Percentiles rank a stretch among this genome's conserved stretches.
Evolutionary conservation across 1,140 invertebrate genomes (phyloP).

Genomic region (Delia radicum): DNA sequence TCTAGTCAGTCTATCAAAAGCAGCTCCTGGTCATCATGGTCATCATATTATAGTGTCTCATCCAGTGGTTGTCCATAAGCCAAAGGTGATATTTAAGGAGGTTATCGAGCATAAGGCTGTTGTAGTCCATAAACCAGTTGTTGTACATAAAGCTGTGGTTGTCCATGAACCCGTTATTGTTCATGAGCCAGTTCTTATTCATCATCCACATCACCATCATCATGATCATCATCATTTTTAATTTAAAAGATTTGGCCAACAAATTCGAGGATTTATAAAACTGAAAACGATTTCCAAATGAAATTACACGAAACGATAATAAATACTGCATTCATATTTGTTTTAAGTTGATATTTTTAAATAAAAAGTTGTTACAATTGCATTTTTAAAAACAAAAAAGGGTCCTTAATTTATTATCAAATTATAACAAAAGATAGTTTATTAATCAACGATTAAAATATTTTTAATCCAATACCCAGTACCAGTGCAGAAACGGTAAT

Average conservation of each 20-base stretch:
- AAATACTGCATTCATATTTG: no score
- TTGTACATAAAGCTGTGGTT: neutral
- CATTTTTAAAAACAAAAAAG: no score
- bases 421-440: no score
- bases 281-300: neutral
- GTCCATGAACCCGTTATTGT: slow-evolving; percentile 14
- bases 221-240: neutral
- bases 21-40: slow-evolving; percentile 22
- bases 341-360: neutral
- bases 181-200: neutral
- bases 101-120: no score
- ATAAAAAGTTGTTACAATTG: neutral
- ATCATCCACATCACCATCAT: neutral
- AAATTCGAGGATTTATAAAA: neutral
- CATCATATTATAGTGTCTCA: no score
- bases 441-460: no score
- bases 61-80: no score
- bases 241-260: no score
- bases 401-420: no score
- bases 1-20: neutral
- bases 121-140: neutral
- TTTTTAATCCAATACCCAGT: no score
- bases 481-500: no score
- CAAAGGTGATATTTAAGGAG: no score
- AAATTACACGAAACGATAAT: neutral